phyloP scores from a whole-genome alignment of 2,113 vertebrate species.

The Lontra canadensis region DNA sequence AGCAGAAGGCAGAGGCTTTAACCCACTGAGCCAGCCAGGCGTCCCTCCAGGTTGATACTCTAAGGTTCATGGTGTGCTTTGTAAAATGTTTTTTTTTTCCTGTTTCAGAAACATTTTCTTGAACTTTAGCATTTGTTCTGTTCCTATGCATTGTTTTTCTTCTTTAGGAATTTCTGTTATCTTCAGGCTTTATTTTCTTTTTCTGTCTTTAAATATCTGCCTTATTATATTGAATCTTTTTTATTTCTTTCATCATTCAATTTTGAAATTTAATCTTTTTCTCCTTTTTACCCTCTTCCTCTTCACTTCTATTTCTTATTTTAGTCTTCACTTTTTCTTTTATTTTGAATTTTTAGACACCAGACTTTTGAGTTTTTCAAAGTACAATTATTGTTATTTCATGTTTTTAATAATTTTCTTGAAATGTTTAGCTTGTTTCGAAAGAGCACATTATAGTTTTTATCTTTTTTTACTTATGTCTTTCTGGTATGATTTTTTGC shows the following conservation, averaged over 20 bases:
- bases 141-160: background rate
- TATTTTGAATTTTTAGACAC: background rate
- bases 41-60: background rate
- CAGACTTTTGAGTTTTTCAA: background rate
- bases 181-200: background rate
- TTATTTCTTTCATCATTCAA: background rate
- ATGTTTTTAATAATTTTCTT: background rate
- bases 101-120: background rate
- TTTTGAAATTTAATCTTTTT: background rate
- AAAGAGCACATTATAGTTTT: background rate
- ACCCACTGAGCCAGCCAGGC: too few relatives aligned
- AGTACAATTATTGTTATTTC: background rate
- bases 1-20: too few relatives aligned
- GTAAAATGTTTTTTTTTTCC: background rate
- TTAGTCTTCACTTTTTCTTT: background rate
- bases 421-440: background rate
- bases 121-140: background rate
- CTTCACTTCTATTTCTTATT: background rate
- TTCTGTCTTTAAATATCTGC: background rate
- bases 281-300: background rate
- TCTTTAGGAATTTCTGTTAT: background rate
- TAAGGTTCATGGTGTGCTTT: background rate
- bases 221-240: background rate
- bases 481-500: background rate
- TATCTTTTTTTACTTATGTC: background rate